phyloP scores from a whole-genome alignment of 2,113 vertebrate genomes.

The Macaca mulatta region DNA sequence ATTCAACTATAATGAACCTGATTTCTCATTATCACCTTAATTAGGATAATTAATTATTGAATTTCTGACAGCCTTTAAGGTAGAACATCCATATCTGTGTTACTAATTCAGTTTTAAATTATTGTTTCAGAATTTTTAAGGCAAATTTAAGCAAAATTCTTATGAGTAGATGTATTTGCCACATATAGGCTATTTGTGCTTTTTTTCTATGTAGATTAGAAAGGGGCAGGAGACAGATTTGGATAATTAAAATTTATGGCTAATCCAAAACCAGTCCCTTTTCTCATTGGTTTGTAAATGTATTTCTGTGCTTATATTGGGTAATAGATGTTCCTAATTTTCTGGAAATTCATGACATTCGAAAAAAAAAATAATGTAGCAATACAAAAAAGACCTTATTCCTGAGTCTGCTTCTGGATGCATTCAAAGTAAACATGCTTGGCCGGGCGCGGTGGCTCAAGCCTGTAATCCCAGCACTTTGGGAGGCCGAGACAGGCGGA shows the following conservation, averaged over 20 bases:
- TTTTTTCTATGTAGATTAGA: neutral
- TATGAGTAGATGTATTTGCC: neutral
- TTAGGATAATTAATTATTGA: conserved; percentile 21
- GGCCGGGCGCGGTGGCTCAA: too few relatives aligned
- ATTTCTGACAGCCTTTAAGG: conserved; percentile 12
- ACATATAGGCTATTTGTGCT: neutral
- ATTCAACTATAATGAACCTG: neutral
- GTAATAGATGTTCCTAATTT: neutral
- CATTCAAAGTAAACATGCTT: neutral
- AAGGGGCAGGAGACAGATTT: neutral
- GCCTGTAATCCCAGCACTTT: too few relatives aligned
- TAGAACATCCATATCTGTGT: neutral
- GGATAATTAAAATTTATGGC: conserved; percentile 19
- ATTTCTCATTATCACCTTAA: neutral
- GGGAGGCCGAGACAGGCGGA: too few relatives aligned
- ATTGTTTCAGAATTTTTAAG: neutral
- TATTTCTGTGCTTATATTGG: conserved; percentile 36
- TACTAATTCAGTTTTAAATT: conserved; percentile 37
- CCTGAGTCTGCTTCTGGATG: neutral
- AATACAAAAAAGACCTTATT: conserved; percentile 25
- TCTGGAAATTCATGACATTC: neutral
- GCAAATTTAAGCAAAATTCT: conserved; percentile 1
- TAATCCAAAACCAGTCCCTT: conserved; percentile 25
- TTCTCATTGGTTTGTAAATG: neutral
- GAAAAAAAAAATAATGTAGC: conserved; percentile 41